Conservation (phyloP, 2,113 vertebrate species). For the Callocephalon fimbriatum region DNA sequence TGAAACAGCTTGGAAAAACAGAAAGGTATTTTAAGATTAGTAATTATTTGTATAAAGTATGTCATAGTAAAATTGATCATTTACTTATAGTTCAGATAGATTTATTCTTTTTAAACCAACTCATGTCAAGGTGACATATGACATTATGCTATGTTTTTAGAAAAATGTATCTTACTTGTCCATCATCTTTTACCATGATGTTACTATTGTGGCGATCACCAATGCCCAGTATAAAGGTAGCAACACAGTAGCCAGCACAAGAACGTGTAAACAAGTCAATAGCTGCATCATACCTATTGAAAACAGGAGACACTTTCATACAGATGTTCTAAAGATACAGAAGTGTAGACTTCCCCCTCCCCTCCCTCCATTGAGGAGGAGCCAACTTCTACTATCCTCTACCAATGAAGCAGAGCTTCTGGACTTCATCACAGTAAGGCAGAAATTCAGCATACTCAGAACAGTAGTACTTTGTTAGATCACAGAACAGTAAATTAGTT, state of each 20-base stretch:
- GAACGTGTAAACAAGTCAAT: slow-evolving; percentile 97
- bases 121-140: not conserved
- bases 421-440: not conserved
- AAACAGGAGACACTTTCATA: not conserved
- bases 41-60: not conserved
- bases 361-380: not conserved
- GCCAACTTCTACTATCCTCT: not conserved
- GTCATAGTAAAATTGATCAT: not conserved
- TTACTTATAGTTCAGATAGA: not conserved
- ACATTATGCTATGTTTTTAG: not conserved
- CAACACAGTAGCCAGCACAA: slow-evolving; percentile 97
- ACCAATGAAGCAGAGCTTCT: not conserved
- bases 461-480: not conserved
- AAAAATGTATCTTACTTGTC: slow-evolving; percentile 84
- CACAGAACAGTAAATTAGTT: not conserved
- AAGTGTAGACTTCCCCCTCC: not conserved
- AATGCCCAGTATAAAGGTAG: slow-evolving; percentile 97
- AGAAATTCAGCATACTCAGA: not conserved
- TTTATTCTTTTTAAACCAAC: not conserved
- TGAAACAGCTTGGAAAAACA: slow-evolving; percentile 89
- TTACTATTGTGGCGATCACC: slow-evolving; percentile 98
- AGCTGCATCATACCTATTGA: slow-evolving; percentile 91
- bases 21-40: slow-evolving; percentile 3
- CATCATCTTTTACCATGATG: slow-evolving; percentile 99
- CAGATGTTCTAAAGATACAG: not conserved